Evolutionary conservation across 2,888 invertebrate species (phyloP), one percentile per base, ranked within the genome.

Genomic region (Cyrtodaria siliqua): DNA sequence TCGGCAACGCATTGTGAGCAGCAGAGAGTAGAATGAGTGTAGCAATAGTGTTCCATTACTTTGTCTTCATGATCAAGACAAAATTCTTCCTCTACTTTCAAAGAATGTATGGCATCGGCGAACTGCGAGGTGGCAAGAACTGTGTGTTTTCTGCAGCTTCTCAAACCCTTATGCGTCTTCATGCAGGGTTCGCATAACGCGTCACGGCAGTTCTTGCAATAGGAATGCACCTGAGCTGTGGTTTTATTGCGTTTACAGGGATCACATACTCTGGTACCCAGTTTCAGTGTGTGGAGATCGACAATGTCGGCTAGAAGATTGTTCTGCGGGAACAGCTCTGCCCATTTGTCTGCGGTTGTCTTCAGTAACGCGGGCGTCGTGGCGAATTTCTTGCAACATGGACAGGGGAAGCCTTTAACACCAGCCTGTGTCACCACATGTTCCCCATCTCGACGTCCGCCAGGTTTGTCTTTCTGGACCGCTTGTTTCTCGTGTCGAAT

Each of bases 181-280:
- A 79, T 59, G 26, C 85, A 86, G 14, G 64, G 73, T 55, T 78
- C 79, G 64, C 85, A 86, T 23, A 86, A 52, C 0, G 84, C 85
- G 50, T 86, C 83, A 14, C 82, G 72, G 57, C 85, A 86, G 33
- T 72, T 81, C 53, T 84, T 86, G 47, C 85, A 86, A 70, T 82
- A 86, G 0, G 83, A 83, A 26, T 68, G 53, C 0, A 86, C 78
- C 0, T 50, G 60, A 0, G 84, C 69, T 14, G 66, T 53, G 2
- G 76, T 66, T 18, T 81, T 79, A 56, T 83, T 86, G 24, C 82
- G 70, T 14, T 62, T 73, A 53, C 85, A 86, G 0, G 85, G 85
- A 24, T 84, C 85, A 42, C 85, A 86, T 6, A 66, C 62, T 42
- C 77, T 71, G 12, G 78, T 79, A 0, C 83, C 85, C 26, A 67